Evolutionary conservation across 2,888 invertebrate genomes (phyloP), one percentile per base, ranked within the genome.

Genomic region (Doris montereyensis): DNA sequence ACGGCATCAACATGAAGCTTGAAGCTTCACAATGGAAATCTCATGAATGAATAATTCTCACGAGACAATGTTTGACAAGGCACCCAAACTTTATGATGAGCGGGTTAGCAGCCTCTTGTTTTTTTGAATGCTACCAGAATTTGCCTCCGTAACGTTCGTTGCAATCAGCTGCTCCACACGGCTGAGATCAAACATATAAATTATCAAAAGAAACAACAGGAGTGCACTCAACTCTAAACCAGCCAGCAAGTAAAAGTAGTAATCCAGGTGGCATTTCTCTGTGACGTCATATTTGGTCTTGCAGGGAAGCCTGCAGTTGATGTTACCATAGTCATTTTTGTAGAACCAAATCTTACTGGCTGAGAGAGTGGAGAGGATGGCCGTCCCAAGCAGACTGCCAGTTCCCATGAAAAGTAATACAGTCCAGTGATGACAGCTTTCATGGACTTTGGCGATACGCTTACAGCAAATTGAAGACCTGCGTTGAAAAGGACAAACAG

Each of bases 381-480:
- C 88, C 0, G 90, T 90, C 0, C 93, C 92, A 1, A 92, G 83
- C 52, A 93, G 88, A 79, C 92, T 92, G 17, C 92, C 92, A 3
- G 92, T 78, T 3, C 93, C 93, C 91, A 91, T 82, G 91, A 90
- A 65, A 92, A 90, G 84, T 92, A 92, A 84, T 92, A 92, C 52
- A 93, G 83, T 1, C 93, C 93, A 92, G 92, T 93, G 52, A 93
- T 92, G 70, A 92, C 89, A n/a, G 92, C 91, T 83, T 93, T 92
- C 89, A 92, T 92, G 4, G 92, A 90, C 4, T 89, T 88, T 0
- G 93, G 93, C 0, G 93, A 91, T 60, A 91, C 89, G 24, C 91
- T 90, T 80, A 92, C 92, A 0, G 93, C 92, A 86, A 92, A 92
- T 86, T 93, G 93, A 74, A 93, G 85, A 67, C 92, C 93, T 92